Evolutionary conservation across 2,888 invertebrate genomes (phyloP).

Genomic region (Leucoma salicis): DNA sequence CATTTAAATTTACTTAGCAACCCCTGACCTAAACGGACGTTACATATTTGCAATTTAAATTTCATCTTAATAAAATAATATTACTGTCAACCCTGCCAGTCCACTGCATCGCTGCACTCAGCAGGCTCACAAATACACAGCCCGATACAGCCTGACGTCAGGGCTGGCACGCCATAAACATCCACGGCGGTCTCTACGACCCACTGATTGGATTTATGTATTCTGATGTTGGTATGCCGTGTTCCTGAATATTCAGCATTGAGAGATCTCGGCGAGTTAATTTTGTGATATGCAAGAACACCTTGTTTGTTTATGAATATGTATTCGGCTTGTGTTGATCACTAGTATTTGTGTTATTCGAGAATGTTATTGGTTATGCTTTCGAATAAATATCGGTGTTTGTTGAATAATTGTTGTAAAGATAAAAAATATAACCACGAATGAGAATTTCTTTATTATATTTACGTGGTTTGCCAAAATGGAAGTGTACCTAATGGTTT

Average conservation of each 20-base stretch:
- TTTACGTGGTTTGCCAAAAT: no score
- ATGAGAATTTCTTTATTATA: no score
- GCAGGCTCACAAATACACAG: constrained; percentile 51
- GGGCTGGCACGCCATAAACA: constrained; percentile 46
- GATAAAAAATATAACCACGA: no score
- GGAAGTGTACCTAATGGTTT: no score
- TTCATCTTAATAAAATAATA: not conserved
- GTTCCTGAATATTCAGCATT: constrained; percentile 39
- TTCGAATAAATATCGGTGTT: no score
- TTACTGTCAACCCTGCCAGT: constrained; percentile 47
- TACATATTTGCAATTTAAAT: no score
- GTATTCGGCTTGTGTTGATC: constrained; percentile 1
- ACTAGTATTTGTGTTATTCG: not conserved
- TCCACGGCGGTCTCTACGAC: constrained; percentile 51
- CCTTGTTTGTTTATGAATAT: constrained; percentile 3
- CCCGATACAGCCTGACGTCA: constrained; percentile 25
- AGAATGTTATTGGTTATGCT: not conserved
- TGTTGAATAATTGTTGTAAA: no score
- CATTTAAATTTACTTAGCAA: no score
- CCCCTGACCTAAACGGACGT: no score
- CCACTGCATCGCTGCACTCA: constrained; percentile 66
- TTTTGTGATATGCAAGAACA: constrained; percentile 28
- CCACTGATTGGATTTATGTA: constrained; percentile 75
- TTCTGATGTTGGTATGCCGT: constrained; percentile 37
- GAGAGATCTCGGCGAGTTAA: constrained; percentile 25